phyloP scores from a whole-genome alignment of 2,888 invertebrate species.

The Tolmerus cingulatus region DNA sequence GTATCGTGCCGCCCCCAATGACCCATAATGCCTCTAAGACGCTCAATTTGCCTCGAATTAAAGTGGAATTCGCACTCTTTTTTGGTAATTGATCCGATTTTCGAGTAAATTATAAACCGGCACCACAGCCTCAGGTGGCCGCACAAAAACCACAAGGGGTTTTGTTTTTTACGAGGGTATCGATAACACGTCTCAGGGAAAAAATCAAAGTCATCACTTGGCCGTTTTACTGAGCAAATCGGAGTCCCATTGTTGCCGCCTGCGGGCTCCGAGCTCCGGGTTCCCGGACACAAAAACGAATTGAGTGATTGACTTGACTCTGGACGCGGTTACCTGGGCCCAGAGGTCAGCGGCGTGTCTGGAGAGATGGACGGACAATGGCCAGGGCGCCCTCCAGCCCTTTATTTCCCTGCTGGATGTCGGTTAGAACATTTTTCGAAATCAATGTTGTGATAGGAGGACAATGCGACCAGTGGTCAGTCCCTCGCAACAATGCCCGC shows the following conservation, averaged over 20 bases:
- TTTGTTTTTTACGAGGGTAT: background rate
- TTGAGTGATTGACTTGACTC: background rate
- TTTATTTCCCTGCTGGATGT: background rate
- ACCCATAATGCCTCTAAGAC: background rate
- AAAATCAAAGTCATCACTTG: background rate
- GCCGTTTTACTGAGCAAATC: constrained; percentile 10
- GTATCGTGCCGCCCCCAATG: background rate
- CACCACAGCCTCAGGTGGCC: background rate
- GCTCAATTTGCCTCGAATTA: background rate
- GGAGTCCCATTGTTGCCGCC: background rate
- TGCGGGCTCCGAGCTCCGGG: background rate
- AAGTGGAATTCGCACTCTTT: background rate
- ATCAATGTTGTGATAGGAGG: background rate
- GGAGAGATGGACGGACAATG: background rate
- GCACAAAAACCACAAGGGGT: background rate
- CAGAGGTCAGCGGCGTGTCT: background rate
- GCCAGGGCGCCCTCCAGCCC: background rate
- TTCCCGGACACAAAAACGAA: background rate
- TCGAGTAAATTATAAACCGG: background rate
- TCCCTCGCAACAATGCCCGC: background rate
- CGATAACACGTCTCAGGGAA: constrained; percentile 3
- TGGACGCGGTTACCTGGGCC: background rate
- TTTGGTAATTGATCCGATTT: background rate
- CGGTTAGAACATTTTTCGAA: background rate
- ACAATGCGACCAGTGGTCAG: background rate